Evolutionary conservation across 53 echinoderm and acorn worm species (phyloP).

Genomic region (Holothuria scabra): DNA sequence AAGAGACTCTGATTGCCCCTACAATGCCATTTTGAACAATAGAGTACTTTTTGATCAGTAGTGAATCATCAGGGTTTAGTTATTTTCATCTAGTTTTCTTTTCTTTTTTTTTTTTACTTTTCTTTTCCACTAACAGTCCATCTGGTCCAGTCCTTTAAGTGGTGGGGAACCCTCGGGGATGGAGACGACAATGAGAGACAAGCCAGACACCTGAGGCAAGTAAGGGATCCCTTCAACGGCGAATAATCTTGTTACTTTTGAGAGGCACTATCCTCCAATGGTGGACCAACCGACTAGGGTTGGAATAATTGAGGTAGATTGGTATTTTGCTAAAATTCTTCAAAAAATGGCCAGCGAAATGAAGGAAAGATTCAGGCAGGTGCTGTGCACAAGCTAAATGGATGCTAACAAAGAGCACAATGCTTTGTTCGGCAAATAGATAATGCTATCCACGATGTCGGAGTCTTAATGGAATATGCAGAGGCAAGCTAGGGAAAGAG

Average conservation of each 20-base stretch:
- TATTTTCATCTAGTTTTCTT: neutral
- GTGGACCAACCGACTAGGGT: conserved; percentile 34
- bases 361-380: conserved; percentile 25
- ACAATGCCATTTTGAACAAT: neutral
- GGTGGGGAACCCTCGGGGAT: conserved; percentile 67
- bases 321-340: conserved; percentile 44
- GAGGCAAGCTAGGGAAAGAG: neutral
- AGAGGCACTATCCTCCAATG: conserved; percentile 18
- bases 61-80: neutral
- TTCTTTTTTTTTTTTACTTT: neutral
- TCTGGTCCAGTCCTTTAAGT: conserved; percentile 94
- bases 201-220: conserved; percentile 95
- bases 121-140: conserved; percentile 63
- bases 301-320: conserved; percentile 42
- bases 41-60: neutral
- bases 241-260: conserved; percentile 45
- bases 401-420: neutral
- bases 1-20: too few species aligned
- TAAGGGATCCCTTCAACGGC: conserved; percentile 7
- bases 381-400: neutral
- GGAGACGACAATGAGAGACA: conserved; percentile 84
- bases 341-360: conserved; percentile 7
- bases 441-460: conserved; percentile 9
- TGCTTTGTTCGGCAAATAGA: neutral
- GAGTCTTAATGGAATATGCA: neutral